Evolutionary conservation across 1,140 invertebrate genomes (phyloP), one percentile per base, ranked within the genome.

Genomic region (Archegozetes longisetosus): DNA sequence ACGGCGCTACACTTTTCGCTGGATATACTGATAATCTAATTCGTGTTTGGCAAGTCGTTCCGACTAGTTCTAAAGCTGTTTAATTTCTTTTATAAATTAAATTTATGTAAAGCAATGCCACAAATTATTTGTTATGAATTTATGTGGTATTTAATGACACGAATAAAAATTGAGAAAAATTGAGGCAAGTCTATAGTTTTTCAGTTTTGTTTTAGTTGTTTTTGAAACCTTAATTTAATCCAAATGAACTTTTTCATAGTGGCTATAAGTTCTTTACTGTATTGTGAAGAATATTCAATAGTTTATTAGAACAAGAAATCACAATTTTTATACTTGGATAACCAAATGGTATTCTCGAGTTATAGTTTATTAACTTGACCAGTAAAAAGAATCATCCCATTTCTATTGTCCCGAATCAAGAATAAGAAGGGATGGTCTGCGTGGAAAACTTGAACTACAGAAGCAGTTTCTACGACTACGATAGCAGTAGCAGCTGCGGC

Each of bases 11-110:
- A 40, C 76, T 99, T 63, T 99, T 97, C 74, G 94, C 95, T 73
- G 96, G 96, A 53, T 99, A 98, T 77, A 94, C 92, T 27, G 96
- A 99, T 74, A 97, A 95, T 73, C 84, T 84, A 53, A 98, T 99
- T 72, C 80, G 96, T 73, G 93, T 98, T 52, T 99, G 94, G 94
- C 92, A 97, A 78, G 94, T 98, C 0, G 58, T 61, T 13, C 61
- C 56, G 22, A 58, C 50, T 13, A 56, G 53, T 51, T 58, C 20
- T 25, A 25, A 55, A 17, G 53, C n/a, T 27, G 17, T 17, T 1
- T 40, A 40, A 40, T 9, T 40, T 40, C 6, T 9, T 40, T 40
- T 9, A 40, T 40, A 40, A 40, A 40, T 40, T 40, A 40, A 40
- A 9, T 40, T 40, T 40, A 40, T 40, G 32, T 40, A 40, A 40